These are phyloP conservation scores for Drosophila aff. DNA, from an alignment of 1,140 invertebrate species.

Conservation along the genomic window DNA sequence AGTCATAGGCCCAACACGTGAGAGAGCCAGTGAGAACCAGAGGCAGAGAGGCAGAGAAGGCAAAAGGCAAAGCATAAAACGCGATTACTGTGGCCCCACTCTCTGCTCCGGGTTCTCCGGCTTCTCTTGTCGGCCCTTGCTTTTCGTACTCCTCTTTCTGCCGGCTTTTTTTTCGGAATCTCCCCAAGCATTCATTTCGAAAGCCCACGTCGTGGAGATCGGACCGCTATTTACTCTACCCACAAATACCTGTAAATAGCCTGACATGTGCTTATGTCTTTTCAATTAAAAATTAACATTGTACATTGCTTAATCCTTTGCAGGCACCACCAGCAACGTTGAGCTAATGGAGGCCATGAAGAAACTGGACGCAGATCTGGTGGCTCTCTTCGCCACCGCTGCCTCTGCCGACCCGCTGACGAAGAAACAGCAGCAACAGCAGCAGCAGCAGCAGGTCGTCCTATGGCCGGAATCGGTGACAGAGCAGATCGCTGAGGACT, in stretches of 20 bases:
- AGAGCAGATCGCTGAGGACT: slow-evolving; percentile 35
- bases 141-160: slow-evolving; percentile 27
- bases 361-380: slow-evolving; percentile 78
- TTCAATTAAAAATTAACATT: slow-evolving; percentile 1
- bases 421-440: slow-evolving; percentile 52
- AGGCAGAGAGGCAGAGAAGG: slow-evolving; percentile 3
- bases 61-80: slow-evolving; percentile 63
- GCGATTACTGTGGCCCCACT: slow-evolving; percentile 53
- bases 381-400: slow-evolving; percentile 72
- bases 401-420: slow-evolving; percentile 40
- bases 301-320: slow-evolving; percentile 18
- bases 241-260: slow-evolving; percentile 52
- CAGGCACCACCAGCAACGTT: slow-evolving; percentile 61
- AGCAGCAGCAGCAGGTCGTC: slow-evolving; percentile 19
- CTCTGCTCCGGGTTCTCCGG: slow-evolving; percentile 1
- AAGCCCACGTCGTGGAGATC: slow-evolving; percentile 71
- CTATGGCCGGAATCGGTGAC: slow-evolving; percentile 48
- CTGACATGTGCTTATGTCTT: slow-evolving; percentile 16
- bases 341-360: slow-evolving; percentile 84
- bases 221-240: slow-evolving; percentile 27
- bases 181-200: slow-evolving; percentile 37
- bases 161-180: slow-evolving; percentile 31
- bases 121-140: background rate
- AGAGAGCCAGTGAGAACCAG: background rate
- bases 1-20: slow-evolving; percentile 30